Conservation (phyloP, 2,888 invertebrate genomes). For the Drosophila mayaguana region DNA sequence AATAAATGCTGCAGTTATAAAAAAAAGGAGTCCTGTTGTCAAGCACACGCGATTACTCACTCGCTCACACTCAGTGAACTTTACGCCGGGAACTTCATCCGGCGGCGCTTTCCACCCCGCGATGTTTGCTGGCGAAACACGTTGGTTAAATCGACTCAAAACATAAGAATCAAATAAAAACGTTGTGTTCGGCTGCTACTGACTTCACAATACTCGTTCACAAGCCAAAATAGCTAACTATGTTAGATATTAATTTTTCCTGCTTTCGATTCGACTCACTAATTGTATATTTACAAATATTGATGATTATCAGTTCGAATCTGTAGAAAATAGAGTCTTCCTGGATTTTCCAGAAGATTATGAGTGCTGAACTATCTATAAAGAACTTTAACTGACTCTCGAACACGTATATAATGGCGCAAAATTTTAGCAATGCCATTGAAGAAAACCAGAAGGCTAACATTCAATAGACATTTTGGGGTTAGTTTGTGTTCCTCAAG, state of each 20-base stretch:
- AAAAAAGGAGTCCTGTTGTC: constrained; percentile 48
- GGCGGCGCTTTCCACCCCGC: constrained; percentile 77
- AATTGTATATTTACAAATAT: not conserved
- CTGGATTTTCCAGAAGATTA: too few species aligned
- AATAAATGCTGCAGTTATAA: constrained; percentile 37
- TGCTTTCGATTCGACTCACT: not conserved
- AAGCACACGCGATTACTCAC: constrained; percentile 48
- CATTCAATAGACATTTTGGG: constrained; percentile 49
- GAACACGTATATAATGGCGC: not conserved
- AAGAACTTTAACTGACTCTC: too few species aligned
- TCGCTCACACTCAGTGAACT: constrained; percentile 29
- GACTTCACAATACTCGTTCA: not conserved
- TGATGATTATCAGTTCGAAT: not conserved
- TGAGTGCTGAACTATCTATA: too few species aligned
- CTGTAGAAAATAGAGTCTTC: not conserved
- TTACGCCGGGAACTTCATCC: constrained; percentile 16
- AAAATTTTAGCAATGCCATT: constrained; percentile 52
- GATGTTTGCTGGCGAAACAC: constrained; percentile 73
- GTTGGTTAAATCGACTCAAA: constrained; percentile 66
- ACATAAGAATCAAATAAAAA: constrained; percentile 28
- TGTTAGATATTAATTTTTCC: too few species aligned
- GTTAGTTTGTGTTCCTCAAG: constrained; percentile 63
- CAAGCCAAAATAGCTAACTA: not conserved
- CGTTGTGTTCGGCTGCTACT: constrained; percentile 19
- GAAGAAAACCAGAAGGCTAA: constrained; percentile 15